Percentiles rank a stretch among this genome's conserved stretches.
These are phyloP conservation scores for Etia nguti DNA, from an alignment of 2,113 vertebrate genomes.

Conservation along the genomic window DNA sequence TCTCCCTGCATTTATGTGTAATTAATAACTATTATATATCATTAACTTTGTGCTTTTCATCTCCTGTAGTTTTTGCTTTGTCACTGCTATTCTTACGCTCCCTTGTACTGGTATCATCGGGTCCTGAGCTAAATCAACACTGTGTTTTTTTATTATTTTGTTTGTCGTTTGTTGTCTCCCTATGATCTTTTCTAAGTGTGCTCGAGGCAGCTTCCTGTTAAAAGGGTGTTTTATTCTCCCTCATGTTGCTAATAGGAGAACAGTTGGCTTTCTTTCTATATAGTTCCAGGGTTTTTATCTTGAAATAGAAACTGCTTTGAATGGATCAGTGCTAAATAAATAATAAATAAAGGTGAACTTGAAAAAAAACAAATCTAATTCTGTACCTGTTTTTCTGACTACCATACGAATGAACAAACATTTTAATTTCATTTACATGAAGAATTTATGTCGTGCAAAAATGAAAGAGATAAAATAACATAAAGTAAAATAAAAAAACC, in stretches of 20 bases:
- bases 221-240: not conserved
- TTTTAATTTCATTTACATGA: not conserved
- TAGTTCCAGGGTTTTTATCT: not conserved
- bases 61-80: not conserved
- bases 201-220: not conserved
- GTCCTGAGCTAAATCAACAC: not conserved
- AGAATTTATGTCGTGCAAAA: not conserved
- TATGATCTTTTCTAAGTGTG: not conserved
- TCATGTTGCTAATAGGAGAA: not conserved
- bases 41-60: not conserved
- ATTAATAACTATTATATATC: not conserved
- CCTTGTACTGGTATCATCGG: rapidly evolving
- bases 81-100: not conserved
- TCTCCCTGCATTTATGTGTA: not conserved
- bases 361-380: not conserved
- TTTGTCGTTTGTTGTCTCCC: not conserved
- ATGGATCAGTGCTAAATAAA: not conserved
- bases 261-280: not conserved
- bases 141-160: not conserved
- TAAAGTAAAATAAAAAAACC: not conserved
- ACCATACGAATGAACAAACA: not conserved
- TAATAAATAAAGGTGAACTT: not conserved
- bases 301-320: not conserved
- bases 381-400: not conserved
- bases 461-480: not conserved